A percentile compares a stretch with the other conserved stretches of the same genome.
These are phyloP conservation scores for Protomyctophum bolini DNA, from an alignment of 2,113 vertebrate genomes.

Conservation along the genomic window DNA sequence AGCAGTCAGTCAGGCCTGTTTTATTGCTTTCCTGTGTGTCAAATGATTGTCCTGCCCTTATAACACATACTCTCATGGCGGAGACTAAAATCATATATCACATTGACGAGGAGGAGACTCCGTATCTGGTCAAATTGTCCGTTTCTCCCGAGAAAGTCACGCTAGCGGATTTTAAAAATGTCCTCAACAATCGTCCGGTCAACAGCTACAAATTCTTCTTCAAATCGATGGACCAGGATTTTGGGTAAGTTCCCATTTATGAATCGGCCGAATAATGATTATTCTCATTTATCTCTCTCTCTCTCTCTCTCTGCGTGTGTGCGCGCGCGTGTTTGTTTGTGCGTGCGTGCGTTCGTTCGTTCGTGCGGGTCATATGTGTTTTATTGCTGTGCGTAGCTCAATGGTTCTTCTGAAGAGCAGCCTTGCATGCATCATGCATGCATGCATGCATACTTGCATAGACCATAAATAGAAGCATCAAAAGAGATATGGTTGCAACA, in stretches of 20 bases:
- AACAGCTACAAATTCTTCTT: conserved; percentile 99
- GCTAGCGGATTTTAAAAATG: conserved; percentile 96
- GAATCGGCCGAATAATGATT: conserved; percentile 22
- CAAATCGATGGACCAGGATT: conserved; percentile 99
- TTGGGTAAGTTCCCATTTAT: conserved; percentile 84
- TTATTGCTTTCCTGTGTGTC: conserved; percentile 70
- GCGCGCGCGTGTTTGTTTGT: too few species aligned
- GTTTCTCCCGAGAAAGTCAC: conserved; percentile 94
- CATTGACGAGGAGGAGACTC: conserved; percentile 98
- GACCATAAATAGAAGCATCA: conserved; percentile 20
- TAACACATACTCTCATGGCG: conserved; percentile 85
- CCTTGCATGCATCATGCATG: not conserved
- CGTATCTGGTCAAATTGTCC: conserved; percentile 94
- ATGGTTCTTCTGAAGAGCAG: not conserved
- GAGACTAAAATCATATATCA: conserved; percentile 99
- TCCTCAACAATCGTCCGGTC: conserved; percentile 93
- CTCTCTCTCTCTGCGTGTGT: too few species aligned
- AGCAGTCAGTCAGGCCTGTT: conserved; percentile 55
- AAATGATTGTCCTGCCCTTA: conserved; percentile 75
- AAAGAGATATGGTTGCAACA: conserved; percentile 24
- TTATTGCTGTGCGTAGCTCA: not conserved
- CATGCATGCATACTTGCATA: not conserved
- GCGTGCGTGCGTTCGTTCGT: too few species aligned
- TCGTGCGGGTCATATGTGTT: not conserved
- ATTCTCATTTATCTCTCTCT: conserved; percentile 29